Evolutionary conservation across 2,888 invertebrate species (phyloP), one percentile per base, ranked within the genome.

Genomic region (Himalopsyche anomala): DNA sequence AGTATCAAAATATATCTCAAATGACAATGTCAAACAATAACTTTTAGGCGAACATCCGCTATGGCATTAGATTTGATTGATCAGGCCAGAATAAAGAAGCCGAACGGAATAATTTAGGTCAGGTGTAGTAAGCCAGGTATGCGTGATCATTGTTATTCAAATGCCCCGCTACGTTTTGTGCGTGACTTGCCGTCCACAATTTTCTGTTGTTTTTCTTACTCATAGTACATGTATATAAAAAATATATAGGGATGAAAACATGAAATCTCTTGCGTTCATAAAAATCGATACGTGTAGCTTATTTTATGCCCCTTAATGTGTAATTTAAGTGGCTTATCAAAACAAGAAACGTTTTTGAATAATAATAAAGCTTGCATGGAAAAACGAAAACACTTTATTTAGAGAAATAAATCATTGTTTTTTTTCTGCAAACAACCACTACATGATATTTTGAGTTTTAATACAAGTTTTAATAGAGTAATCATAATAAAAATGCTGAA

Each of bases 141-240:
- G 62, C 62, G 62, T 62, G 62, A 62, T 62, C 62, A 62, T 62
- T 62, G 62, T 62, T 62, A 62, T 62, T 62, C 62, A 62, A 62
- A 62, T 62, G 62, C 19, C 28, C 28, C 11, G 62, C 62, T 28
- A 62, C 62, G 28, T n/a, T 62, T 62, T 15, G 62, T 62, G 62
- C 62, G 62, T 62, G 62, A 62, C 62, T 62, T 62, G 62, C 62
- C 62, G 28, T 62, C 62, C 28, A 62, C 62, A 62, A 62, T 62
- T 62, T 62, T 62, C 28, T 28, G 62, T 62, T 62, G 62, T 62
- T 62, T 62, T 62, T 62, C 62, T 62, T 62, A 62, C 62, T 62
- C n/a, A n/a, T 62, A 62, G 19, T 62, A 62, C 51, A 62, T 28
- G 15, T 62, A 28, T 62, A 62, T 62, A 62, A 62, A 62, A 62